Base-by-base conservation (phyloP, 2,113 vertebrate genomes). In the Ciconia stormi region DNA sequence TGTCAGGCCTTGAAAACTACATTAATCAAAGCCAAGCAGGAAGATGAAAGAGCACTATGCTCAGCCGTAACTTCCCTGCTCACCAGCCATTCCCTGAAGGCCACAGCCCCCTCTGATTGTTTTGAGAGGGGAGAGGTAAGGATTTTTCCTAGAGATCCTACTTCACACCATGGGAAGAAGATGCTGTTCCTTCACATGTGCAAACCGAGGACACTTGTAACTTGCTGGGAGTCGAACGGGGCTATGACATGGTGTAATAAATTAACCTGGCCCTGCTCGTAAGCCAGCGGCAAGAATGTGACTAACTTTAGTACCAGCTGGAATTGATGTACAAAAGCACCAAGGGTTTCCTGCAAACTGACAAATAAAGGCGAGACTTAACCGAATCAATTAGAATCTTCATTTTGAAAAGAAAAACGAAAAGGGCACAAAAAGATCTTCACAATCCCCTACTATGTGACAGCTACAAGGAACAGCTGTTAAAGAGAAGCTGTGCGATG, bases 381-480 rank as follows among this genome's bases (percentile, higher is more conserved):
- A 69, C 11, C 49, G 44, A 96, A 58, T 46, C 22, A 67, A 62
- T 56, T 71, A 76, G 59, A 83, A 59, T 49, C 18, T 61, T 87
- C 11, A 40, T 53, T 92, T n/a, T 59, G 22, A 69, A 67, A 81
- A 71, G 11, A 47, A 76, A 79, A 22, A 62, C 32, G 11, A 44
- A 58, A 82, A 81, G 17, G 14, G 12, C 40, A 52, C 16, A n/a
- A 71, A 59, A 78, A 49, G 59, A 50, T 87, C 56, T 86, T 83
- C 30, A 77, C 0, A 1, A 23, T 70, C 18, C 30, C 25, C 44
- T 36, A 18, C 72, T 29, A 52, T 0, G 10, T 0, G 1, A 40
- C 55, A 76, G 36, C 40, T 53, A 56, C 21, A 78, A 76, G 32
- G 29, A 79, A 38, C 22, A 90, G 62, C 55, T 56, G 44, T 61